Base-by-base conservation (phyloP, 2,888 invertebrate genomes). In the Siphlonurus alternatus region DNA sequence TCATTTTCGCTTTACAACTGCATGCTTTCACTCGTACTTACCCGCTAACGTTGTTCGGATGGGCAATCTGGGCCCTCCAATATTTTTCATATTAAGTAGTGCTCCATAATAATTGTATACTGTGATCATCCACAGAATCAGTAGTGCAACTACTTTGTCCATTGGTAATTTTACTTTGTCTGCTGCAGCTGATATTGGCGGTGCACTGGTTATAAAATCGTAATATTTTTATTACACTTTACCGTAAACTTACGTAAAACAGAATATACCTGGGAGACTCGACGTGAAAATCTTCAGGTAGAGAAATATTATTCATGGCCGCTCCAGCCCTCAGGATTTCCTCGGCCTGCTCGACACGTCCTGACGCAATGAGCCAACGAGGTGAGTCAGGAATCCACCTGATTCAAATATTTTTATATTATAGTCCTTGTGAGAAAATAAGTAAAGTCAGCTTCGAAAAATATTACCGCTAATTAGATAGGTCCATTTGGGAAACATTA, bases 301-400 rank as follows among this genome's bases (percentile, higher is more conserved):
- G 15, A 10, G 5, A 5, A 38, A 5, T 10, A 10, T 38, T 38
- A 15, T 38, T 38, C 38, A 38, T 38, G 5, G 5, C 15, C 5
- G 38, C 38, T 10, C 7, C 38, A 38, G 5, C 15, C 5, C 38
- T 70, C 53, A 78, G 67, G 2, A 76, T 74, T 25, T 69, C 65
- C 68, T 75, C 74, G 2, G 75, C 76, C 54, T 72, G 70, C n/a
- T 71, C 69, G 2, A 74, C 69, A 25, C 72, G 70, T 0, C 71
- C 73, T 59, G 73, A 74, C 63, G 72, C 73, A 5, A 78, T 69
- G 18, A 76, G 69, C 78, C 78, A 78, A 19, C 76, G 72, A 0
- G 78, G 77, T n/a, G 78, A 75, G 23, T 78, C 77, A 1, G 78
- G 77, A 18, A 77, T 76, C 76, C 75, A 78, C 22, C 65, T 65